Base-by-base conservation (phyloP, 2,888 invertebrate species). In the Phengaris alcon region DNA sequence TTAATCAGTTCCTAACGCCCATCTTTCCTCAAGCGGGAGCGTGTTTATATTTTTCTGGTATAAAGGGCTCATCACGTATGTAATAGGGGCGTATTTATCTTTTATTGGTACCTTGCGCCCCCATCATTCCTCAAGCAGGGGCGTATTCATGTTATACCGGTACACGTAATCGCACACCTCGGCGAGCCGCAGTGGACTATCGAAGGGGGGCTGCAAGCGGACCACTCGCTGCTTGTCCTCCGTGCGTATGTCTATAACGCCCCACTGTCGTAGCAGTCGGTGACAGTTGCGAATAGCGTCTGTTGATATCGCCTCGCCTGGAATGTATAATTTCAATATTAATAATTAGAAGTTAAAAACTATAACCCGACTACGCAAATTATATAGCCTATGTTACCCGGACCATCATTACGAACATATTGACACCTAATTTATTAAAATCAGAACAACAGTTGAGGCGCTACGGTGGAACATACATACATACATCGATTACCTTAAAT, bases 271-370 rank as follows among this genome's bases (percentile, higher is more conserved):
- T 59, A 97, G 95, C 0, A 98, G 88, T 80, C 97, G 96, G 51
- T 98, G 88, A 75, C 97, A 97, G 89, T 98, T 98, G 84, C 96
- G 96, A 74, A 98, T 95, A 0, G 97, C 96, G 86, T 98, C 98
- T 9, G 97, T 95, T 8, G 97, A 97, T 74, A 98, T 95, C 83
- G 98, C 97, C 89, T 98, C 98, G 80, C 96, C 98, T 98, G 89
- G 4, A 80, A 83, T 74, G 55, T 13, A 54, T 74, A 44, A 74
- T 57, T 15, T 8, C 13, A 13, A 15, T 54, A 54, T 51, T 57
- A 35, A 35, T 35, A 2, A 35, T 35, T 2, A 3, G 4, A 35
- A 35, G 35, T 35, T 35, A 35, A 35, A 35, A 35, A 35, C 35
- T 35, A 35, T 35, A 35, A 35, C 4, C 35, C 35, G 35, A 35